A percentile compares a stretch with the other conserved stretches of the same genome.
Conservation (phyloP, 2,113 vertebrate species). For the Megalops atlanticus region DNA sequence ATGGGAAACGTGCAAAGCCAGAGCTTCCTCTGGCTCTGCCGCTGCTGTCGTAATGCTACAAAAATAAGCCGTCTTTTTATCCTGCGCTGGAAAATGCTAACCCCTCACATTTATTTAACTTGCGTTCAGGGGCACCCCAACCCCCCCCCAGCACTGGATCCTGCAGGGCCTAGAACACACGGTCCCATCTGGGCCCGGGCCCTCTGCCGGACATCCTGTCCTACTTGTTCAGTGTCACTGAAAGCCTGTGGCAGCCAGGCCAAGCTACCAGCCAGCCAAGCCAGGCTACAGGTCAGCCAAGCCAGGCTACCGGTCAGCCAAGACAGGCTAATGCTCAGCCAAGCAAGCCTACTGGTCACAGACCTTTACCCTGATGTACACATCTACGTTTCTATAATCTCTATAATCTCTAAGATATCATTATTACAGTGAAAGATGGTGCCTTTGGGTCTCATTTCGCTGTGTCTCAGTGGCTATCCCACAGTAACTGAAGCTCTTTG, state of each 20-base stretch:
- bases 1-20: slow-evolving; percentile 32
- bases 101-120: slow-evolving; percentile 20
- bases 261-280: too few species aligned
- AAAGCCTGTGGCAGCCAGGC: neutral
- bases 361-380: neutral
- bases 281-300: too few species aligned
- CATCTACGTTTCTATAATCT: neutral
- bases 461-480: neutral
- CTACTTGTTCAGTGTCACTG: neutral
- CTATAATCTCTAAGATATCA: too few species aligned
- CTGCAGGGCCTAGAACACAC: neutral
- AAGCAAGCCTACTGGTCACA: too few species aligned
- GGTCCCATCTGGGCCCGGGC: slow-evolving; percentile 19
- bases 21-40: neutral
- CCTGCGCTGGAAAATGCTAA: slow-evolving; percentile 38
- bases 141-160: neutral
- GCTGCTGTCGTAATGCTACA: slow-evolving; percentile 7
- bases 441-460: neutral
- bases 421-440: too few species aligned
- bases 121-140: neutral
- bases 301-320: too few species aligned
- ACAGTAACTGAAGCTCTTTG: neutral
- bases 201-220: neutral
- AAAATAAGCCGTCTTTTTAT: slow-evolving; percentile 32
- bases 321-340: too few species aligned